Evolutionary conservation across 1,140 invertebrate genomes (phyloP), one percentile per base, ranked within the genome.

Genomic region (Ips nitidus): DNA sequence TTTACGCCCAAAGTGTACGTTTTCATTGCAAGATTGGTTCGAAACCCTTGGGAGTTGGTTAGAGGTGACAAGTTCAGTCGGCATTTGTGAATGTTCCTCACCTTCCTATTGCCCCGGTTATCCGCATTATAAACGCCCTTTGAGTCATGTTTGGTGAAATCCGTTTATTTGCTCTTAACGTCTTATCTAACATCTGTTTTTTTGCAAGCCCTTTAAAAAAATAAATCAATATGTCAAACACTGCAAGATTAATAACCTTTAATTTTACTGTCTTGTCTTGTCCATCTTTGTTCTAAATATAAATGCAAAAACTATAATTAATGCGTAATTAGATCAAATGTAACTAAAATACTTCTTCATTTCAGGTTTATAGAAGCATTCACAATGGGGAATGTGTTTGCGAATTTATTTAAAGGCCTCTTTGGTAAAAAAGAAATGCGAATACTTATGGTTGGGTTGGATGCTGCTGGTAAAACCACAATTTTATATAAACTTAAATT

Each of bases 401-500:
- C 89, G 80, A 91, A 91, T 83, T 88, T 92, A 84, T 92, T 92
- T 83, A 97, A 97, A 90, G 94, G 94, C 86, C 91, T 98, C 73
- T 97, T 98, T 85, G 95, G 95, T 86, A 98, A 98, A 86, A 97
- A 97, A 82, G 95, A 98, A 87, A 97, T 98, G 94, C 92, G 95
- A 86, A 97, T 97, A 90, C 88, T 98, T 82, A 98, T 98, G 95
- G 96, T 90, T 75, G 97, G 97, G 79, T 88, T 99, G 75, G 97
- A 99, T 88, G 96, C 95, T 79, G 97, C 97, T 84, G 97, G 97
- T 86, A 99, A 99, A 91, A 99, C 97, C 79, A 99, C 97, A 84
- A 99, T 99, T 84, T 88, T 99, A 84, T 98, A 99, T 88, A 98
- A 98, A 90, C 89, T 99, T 81, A 98, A 99, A 90, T 90, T 99